phyloP scores from a whole-genome alignment of 2,797 vertebrate genomes.

The Anomalospiza imberbis region DNA sequence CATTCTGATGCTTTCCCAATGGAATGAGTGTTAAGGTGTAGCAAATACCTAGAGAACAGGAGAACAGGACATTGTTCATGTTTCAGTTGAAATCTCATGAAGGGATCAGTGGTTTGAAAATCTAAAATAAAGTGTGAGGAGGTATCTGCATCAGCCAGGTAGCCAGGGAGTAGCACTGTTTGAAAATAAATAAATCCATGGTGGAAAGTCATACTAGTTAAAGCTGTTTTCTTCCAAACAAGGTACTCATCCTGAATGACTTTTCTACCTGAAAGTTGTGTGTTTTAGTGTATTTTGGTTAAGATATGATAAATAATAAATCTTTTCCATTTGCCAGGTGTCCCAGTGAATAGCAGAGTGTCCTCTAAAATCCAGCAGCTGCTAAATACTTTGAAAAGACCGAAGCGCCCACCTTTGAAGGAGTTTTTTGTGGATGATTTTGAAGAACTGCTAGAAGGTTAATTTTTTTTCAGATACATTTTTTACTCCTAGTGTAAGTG shows the following conservation, averaged over 20 bases:
- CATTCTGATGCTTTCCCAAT: not conserved
- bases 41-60: not conserved
- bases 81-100: not conserved
- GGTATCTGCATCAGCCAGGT: not conserved
- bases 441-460: slow-evolving; percentile 94
- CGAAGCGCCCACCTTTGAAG: slow-evolving; percentile 90
- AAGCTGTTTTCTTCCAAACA: not conserved
- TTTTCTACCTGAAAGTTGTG: not conserved
- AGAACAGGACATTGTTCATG: not conserved
- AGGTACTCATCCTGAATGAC: not conserved
- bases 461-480: slow-evolving; percentile 7
- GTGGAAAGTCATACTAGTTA: not conserved
- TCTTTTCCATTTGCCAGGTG: slow-evolving; percentile 75
- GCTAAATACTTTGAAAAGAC: slow-evolving; percentile 93
- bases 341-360: slow-evolving; percentile 93
- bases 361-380: slow-evolving; percentile 98
- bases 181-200: not conserved
- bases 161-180: not conserved
- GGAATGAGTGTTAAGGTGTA: not conserved
- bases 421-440: slow-evolving; percentile 97
- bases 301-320: not conserved
- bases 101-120: not conserved
- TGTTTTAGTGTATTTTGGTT: not conserved
- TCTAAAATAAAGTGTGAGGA: not conserved
- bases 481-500: not conserved